Evolutionary conservation across 2,888 invertebrate species (phyloP), one percentile per base, ranked within the genome.

Genomic region (Ochropleura plecta): DNA sequence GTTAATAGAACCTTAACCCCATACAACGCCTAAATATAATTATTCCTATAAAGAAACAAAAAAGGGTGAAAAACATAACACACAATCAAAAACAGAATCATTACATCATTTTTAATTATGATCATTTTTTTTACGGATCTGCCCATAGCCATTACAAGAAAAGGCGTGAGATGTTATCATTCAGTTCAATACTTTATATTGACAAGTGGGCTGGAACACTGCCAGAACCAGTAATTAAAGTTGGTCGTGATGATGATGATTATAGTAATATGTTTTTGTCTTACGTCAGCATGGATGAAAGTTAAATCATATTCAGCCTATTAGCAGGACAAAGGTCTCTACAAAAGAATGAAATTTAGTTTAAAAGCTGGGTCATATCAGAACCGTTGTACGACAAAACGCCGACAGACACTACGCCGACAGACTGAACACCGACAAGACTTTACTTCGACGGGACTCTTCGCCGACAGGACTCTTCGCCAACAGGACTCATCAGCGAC

Each of bases 191-290:
- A 46, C 18, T 49, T 83, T 70, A 78, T 62, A 44, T 16, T 55
- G 69, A 73, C 69, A 66, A 44, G 57, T 73, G 72, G 82, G 79
- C 12, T 72, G 83, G 10, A 66, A 64, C 59, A 46, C 42, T 20
- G 20, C 42, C 30, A 12, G 20, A 2, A 46, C 46, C 60, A 70
- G 44, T 59, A 20, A 81, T 76, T 81, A 59, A 67, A 1, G n/a
- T 18, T 46, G 8, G 0, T 16, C 20, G 44, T 60, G 49, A 42
- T 12, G 18, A 64, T 44, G 1, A 5, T 65, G 1, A 46, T n/a
- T n/a, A n/a, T 12, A 10, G 6, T 30, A 30, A 62, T 68, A 5
- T 18, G 55, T 18, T 18, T 48, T 55, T 70, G n/a, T 5, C 7
- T 18, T 42, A 51, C 18, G 5, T 20, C 44, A 70, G 7, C 40